Conservation (phyloP, 2,113 vertebrate genomes). For the Arizona elegans region DNA sequence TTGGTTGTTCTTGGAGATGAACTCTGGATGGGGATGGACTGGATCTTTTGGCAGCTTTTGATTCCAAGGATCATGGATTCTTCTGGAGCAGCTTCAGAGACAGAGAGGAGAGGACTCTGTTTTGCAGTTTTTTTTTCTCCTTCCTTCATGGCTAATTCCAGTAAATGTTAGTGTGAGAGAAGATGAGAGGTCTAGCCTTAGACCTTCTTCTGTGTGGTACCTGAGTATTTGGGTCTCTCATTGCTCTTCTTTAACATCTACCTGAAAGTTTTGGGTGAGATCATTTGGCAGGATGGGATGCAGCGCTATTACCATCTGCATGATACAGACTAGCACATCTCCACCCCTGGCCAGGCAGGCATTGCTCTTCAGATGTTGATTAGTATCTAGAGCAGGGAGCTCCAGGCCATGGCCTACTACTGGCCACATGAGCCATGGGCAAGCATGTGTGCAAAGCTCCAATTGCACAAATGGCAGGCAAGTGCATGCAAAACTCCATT, state of each 20-base stretch:
- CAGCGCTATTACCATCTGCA: neutral
- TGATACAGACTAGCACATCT: neutral
- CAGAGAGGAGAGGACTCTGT: neutral
- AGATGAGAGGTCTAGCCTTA: neutral
- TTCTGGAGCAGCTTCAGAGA: neutral
- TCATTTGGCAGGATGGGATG: neutral
- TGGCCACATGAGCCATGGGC: no score
- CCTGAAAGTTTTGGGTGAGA: neutral
- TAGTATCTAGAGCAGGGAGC: neutral
- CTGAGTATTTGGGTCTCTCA: neutral
- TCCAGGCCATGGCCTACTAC: no score
- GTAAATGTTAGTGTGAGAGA: neutral
- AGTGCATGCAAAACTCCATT: no score
- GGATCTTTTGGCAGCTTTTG: neutral
- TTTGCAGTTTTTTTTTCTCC: neutral
- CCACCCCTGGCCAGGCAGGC: neutral
- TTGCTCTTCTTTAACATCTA: neutral
- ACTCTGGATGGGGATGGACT: neutral
- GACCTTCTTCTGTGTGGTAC: neutral
- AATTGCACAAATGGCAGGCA: no score
- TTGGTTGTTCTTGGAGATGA: neutral
- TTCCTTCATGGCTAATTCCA: neutral
- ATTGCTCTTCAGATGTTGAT: neutral
- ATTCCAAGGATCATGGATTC: neutral
- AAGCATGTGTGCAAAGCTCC: no score